Conservation (phyloP, 2,888 invertebrate species). For the Coremacera marginata region DNA sequence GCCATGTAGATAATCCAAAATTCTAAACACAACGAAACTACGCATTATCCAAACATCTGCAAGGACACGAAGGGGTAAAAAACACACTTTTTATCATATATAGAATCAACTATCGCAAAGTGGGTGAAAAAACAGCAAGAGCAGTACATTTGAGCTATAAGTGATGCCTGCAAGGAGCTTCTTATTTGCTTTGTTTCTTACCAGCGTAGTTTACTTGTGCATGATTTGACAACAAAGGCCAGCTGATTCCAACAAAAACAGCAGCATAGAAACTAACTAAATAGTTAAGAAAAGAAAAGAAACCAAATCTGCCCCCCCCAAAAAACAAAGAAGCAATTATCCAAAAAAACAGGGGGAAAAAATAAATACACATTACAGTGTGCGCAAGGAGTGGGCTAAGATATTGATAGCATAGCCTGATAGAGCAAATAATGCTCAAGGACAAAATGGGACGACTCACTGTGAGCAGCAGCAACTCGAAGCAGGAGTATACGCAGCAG, state of each 20-base stretch:
- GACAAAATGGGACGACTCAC: slow-evolving; percentile 57
- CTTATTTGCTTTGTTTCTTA: slow-evolving; percentile 25
- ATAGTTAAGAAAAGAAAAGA: neutral
- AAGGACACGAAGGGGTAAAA: neutral
- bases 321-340: slow-evolving; percentile 52
- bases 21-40: slow-evolving; percentile 29
- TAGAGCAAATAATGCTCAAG: slow-evolving; percentile 58
- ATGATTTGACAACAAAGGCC: slow-evolving; percentile 60
- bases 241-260: slow-evolving; percentile 44
- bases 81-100: neutral
- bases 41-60: neutral
- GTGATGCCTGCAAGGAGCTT: slow-evolving; percentile 50
- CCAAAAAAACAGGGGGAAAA: slow-evolving; percentile 46
- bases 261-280: slow-evolving; percentile 8
- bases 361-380: slow-evolving; percentile 27
- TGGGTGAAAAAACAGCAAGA: neutral
- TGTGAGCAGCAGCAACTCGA: slow-evolving; percentile 47
- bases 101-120: neutral
- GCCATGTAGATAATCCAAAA: slow-evolving; percentile 43
- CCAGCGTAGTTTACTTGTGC: slow-evolving; percentile 49
- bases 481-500: slow-evolving; percentile 40
- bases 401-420: slow-evolving; percentile 16
- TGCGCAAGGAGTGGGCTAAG: slow-evolving; percentile 18
- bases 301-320: neutral
- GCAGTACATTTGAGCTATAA: slow-evolving; percentile 16